Conservation (phyloP, 2,888 invertebrate genomes). For the Eupithecia insigniata region DNA sequence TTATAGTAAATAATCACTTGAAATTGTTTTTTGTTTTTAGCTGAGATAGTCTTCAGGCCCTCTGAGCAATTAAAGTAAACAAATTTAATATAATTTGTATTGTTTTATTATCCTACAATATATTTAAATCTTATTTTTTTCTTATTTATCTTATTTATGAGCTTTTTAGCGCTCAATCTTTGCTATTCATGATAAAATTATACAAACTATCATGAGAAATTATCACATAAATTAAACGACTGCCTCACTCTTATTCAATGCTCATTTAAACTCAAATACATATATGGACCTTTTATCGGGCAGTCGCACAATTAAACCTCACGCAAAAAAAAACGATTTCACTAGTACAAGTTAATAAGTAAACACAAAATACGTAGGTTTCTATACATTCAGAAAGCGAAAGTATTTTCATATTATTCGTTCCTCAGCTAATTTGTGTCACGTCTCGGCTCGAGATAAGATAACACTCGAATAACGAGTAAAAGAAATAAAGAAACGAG, state of each 20-base stretch:
- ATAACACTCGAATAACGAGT: slow-evolving; percentile 20
- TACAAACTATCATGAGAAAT: no score
- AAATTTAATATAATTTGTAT: no score
- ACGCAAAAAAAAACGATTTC: background rate
- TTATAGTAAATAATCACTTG: background rate
- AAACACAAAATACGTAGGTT: background rate
- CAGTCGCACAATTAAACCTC: background rate
- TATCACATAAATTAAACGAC: no score
- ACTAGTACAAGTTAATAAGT: no score
- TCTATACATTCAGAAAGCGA: background rate
- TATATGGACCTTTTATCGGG: background rate
- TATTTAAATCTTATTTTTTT: no score
- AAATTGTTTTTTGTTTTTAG: background rate
- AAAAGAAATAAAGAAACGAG: slow-evolving; percentile 28
- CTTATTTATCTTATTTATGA: no score
- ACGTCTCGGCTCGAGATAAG: slow-evolving; percentile 17
- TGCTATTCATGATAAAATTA: no score
- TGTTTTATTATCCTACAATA: no score
- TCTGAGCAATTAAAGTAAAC: background rate
- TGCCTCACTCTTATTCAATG: no score
- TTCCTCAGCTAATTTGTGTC: slow-evolving; percentile 21
- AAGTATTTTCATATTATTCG: slow-evolving; percentile 8
- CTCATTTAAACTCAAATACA: background rate
- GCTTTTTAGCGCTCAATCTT: no score
- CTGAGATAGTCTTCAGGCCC: background rate